Evolutionary conservation across 2,888 invertebrate species (phyloP).

Genomic region (Anagyrus pseudococci): DNA sequence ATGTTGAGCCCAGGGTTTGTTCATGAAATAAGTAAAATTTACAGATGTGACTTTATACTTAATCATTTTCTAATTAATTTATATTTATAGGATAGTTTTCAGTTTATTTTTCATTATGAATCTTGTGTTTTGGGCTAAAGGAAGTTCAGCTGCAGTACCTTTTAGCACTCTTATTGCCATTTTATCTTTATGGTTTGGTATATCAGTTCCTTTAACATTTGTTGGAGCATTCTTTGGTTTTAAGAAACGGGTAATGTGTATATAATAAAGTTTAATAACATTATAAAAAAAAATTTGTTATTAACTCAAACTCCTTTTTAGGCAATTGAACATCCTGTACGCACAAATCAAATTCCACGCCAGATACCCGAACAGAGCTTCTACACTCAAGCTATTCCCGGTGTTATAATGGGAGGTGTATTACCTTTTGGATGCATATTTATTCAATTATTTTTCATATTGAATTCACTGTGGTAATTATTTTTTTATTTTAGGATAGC

Average conservation of each 20-base stretch:
- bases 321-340: conserved; percentile 95
- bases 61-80: conserved; percentile 7
- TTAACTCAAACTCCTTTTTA: conserved; percentile 53
- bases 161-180: conserved; percentile 95
- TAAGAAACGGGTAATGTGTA: conserved; percentile 83
- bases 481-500: background rate
- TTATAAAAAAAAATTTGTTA: conserved; percentile 2
- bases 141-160: conserved; percentile 95
- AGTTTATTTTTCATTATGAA: conserved; percentile 97
- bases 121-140: conserved; percentile 93
- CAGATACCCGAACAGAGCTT: conserved; percentile 99
- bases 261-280: background rate
- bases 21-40: conserved; percentile 10
- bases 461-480: conserved; percentile 94
- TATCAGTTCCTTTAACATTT: conserved; percentile 98
- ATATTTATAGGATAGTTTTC: conserved; percentile 82
- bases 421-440: conserved; percentile 98
- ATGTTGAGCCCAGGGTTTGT: conserved; percentile 90
- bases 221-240: conserved; percentile 99
- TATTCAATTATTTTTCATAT: conserved; percentile 98
- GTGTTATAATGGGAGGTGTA: conserved; percentile 97
- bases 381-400: conserved; percentile 95
- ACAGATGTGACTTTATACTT: conserved; percentile 1
- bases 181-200: conserved; percentile 95
- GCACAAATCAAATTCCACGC: conserved; percentile 98